Percentiles rank a stretch among this genome's conserved stretches.
These are phyloP conservation scores for Anthrax anthrax DNA, from an alignment of 2,888 invertebrate species.

Conservation along the genomic window DNA sequence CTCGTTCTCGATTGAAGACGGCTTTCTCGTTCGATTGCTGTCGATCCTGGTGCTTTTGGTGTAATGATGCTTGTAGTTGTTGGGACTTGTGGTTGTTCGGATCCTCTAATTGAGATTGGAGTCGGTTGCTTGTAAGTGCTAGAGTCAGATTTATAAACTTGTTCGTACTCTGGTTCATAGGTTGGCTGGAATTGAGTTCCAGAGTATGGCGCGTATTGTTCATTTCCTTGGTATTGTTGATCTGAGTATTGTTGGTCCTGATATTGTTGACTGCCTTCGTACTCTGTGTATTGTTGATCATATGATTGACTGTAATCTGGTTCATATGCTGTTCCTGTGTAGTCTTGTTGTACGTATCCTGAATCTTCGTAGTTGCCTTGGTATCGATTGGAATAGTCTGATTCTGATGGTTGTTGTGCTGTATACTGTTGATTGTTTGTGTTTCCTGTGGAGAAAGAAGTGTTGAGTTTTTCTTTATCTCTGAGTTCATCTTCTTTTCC, in stretches of 20 bases:
- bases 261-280: constrained; percentile 19
- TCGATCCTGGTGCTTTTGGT: constrained; percentile 10
- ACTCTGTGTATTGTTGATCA: constrained; percentile 9
- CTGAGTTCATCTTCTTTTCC: constrained; percentile 26
- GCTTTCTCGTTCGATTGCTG: constrained; percentile 15
- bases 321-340: constrained; percentile 15
- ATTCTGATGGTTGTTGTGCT: constrained; percentile 1
- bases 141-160: constrained; percentile 9
- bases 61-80: constrained; percentile 21
- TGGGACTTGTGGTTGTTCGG: constrained; percentile 11
- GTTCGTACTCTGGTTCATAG: constrained; percentile 6
- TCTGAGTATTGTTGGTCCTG: constrained; percentile 20
- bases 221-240: constrained; percentile 5
- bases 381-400: constrained; percentile 2
- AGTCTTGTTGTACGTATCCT: constrained; percentile 21
- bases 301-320: constrained; percentile 11
- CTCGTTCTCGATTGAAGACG: constrained; percentile 31
- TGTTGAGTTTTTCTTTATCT: neutral
- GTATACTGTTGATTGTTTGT: constrained; percentile 9
- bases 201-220: neutral
- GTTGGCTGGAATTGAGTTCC: neutral
- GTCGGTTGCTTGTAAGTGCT: constrained; percentile 2
- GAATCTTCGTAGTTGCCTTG: constrained; percentile 16
- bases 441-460: neutral
- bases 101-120: constrained; percentile 14